Base-by-base conservation (phyloP, 1,140 invertebrate species). In the Diorhabda sublineata region DNA sequence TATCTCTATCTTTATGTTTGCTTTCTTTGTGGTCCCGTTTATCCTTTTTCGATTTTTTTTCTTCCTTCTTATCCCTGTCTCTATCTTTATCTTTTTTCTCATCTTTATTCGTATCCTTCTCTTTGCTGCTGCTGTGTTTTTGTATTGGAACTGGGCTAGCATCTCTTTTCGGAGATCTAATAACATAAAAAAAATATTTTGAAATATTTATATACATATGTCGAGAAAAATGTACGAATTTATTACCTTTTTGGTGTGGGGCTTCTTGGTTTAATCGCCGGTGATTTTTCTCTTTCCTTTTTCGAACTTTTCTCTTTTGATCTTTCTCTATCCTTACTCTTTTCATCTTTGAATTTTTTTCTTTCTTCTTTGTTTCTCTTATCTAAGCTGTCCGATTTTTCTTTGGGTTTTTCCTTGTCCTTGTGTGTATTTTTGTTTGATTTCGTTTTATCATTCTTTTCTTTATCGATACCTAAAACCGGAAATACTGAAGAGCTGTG, bases 281-380 rank as follows among this genome's bases (percentile, higher is more conserved):
- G 68, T 61, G 64, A 66, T 44, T 82, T 71, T 69, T 78, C 73
- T 78, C 82, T 78, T 7, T 84, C 82, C 9, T 71, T 72, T 64
- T 73, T 89, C 86, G 88, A 87, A 68, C 82, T 82, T 26, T 90
- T 90, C 74, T 89, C 90, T 67, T 82, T 84, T 83, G 52, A 84
- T 78, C 86, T 89, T 9, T 84, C 76, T 74, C 84, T 85, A 65
- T 89, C 89, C 4, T 91, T 89, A 74, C 86, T 85, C 70, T 87
- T 87, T 3, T 85, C 82, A 75, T 84, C 85, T 74, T 84, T 85
- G 3, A 85, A 85, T 73, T 87, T 89, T 66, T 87, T 89, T 87
- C 66, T 87, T 85, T 3, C 76, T 73, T 76, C 78, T 81, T 67
- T 52, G n/a, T 52, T 89, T 86, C 11, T 84, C 81, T 77, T 87